Evolutionary conservation across 2,113 vertebrate genomes (phyloP).

Genomic region (Myotis davidii): DNA sequence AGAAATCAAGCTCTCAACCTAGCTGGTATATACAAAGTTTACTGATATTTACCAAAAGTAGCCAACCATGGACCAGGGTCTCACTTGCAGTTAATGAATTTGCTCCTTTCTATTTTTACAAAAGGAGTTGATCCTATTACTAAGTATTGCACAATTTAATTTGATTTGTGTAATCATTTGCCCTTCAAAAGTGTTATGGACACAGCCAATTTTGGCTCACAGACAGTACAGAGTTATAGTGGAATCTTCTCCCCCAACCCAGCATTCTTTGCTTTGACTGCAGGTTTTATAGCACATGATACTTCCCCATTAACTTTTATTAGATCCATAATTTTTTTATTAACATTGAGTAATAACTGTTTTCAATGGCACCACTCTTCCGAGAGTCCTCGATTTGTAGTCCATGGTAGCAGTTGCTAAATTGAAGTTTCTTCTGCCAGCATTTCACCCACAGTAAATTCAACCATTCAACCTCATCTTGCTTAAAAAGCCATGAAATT

Average conservation of each 20-base stretch:
- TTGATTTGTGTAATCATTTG: slow-evolving; percentile 58
- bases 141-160: slow-evolving; percentile 37
- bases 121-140: slow-evolving; percentile 30
- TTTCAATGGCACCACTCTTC: slow-evolving; percentile 68
- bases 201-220: neutral
- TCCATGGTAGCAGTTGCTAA: slow-evolving; percentile 63
- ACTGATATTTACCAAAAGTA: neutral
- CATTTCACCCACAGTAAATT: slow-evolving; percentile 71
- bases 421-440: slow-evolving; percentile 72
- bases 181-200: slow-evolving; percentile 29
- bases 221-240: slow-evolving; percentile 31
- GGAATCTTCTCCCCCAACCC: slow-evolving; percentile 51
- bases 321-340: slow-evolving; percentile 77
- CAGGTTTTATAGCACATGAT: slow-evolving; percentile 67
- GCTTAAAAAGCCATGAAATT: slow-evolving; percentile 80
- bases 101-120: slow-evolving; percentile 38
- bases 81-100: slow-evolving; percentile 10
- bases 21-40: neutral
- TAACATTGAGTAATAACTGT: slow-evolving; percentile 74
- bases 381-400: slow-evolving; percentile 49
- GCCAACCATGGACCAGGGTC: neutral
- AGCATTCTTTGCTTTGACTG: slow-evolving; percentile 65
- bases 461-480: slow-evolving; percentile 63
- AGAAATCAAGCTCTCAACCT: neutral
- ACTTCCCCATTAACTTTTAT: slow-evolving; percentile 79